Conservation (phyloP, 2,113 vertebrate genomes). For the Varanus salvator region DNA sequence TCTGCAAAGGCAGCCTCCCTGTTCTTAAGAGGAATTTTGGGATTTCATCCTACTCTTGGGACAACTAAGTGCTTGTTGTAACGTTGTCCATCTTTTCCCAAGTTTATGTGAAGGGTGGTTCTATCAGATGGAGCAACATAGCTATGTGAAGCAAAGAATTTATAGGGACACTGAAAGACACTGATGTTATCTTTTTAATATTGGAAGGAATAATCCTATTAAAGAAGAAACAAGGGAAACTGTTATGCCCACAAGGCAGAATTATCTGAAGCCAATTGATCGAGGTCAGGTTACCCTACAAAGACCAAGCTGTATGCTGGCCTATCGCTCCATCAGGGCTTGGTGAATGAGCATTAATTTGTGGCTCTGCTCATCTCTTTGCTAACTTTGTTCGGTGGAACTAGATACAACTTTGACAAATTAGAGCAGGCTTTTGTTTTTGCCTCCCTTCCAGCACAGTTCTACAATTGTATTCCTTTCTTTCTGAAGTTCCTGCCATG, state of each 20-base stretch:
- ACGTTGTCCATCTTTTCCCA: constrained; percentile 52
- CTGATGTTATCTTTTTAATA: constrained; percentile 88
- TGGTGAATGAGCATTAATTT: constrained; percentile 85
- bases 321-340: constrained; percentile 80
- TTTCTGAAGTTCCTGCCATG: constrained; percentile 69
- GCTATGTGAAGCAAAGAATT: constrained; percentile 76
- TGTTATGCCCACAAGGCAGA: constrained; percentile 82
- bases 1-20: neutral
- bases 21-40: constrained; percentile 48
- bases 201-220: constrained; percentile 86
- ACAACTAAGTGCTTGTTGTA: constrained; percentile 36
- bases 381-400: constrained; percentile 85
- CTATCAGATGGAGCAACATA: constrained; percentile 55
- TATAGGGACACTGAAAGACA: constrained; percentile 80
- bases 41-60: constrained; percentile 38
- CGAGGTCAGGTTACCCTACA: constrained; percentile 79
- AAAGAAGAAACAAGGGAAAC: constrained; percentile 84
- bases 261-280: constrained; percentile 78
- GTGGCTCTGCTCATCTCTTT: constrained; percentile 83
- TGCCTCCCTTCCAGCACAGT: constrained; percentile 76
- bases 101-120: constrained; percentile 54
- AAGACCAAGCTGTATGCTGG: constrained; percentile 71
- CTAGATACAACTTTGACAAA: constrained; percentile 89
- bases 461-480: constrained; percentile 78
- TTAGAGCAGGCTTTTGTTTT: constrained; percentile 76